Base-by-base conservation (phyloP, 1,140 invertebrate species). In the Helicoverpa armigera region DNA sequence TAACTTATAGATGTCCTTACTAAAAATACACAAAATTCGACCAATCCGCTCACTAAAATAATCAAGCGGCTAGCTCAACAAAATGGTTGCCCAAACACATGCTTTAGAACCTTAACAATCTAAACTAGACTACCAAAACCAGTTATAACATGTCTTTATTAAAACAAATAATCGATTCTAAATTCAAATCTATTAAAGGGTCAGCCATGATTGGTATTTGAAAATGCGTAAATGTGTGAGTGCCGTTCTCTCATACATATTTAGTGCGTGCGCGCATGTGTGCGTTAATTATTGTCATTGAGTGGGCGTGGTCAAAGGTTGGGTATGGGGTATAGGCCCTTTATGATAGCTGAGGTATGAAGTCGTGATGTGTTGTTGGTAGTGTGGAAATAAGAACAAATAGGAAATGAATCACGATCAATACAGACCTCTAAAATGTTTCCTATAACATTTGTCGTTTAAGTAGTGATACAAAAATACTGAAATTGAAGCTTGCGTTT, bases 281-380 rank as follows among this genome's bases (percentile, higher is more conserved):
- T 82, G 82, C 82, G 78, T 84, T 90, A 88, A 92, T 90, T 88
- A 88, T 87, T 91, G 87, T 92, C 89, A 88, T 88, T 89, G 85
- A 82, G 82, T 88, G 80, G 91, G 91, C 91, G 91, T 91, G 88
- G 88, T 79, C 86, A 60, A 63, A 31, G 63, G 56, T 70, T 61
- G 9, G 78, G 78, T 74, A 77, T 77, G 50, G 75, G 61, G 35
- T 51, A 90, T 88, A 88, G 85, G 86, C 80, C 81, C 84, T 87
- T 82, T 89, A 87, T 85, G 81, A 80, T 72, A 80, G 73, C 43
- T 73, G 76, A 79, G 82, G 65, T 83, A 78, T 43, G 12, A 80
- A 83, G 80, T 86, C 72, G 82, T 74, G 56, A 54, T 84, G 82
- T 86, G 88, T 87, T 83, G 83, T 79, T 63, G 87, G 35, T 29